These are phyloP conservation scores for Drosophila mercatorum DNA, from an alignment of 2,888 invertebrate genomes.

Conservation along the genomic window DNA sequence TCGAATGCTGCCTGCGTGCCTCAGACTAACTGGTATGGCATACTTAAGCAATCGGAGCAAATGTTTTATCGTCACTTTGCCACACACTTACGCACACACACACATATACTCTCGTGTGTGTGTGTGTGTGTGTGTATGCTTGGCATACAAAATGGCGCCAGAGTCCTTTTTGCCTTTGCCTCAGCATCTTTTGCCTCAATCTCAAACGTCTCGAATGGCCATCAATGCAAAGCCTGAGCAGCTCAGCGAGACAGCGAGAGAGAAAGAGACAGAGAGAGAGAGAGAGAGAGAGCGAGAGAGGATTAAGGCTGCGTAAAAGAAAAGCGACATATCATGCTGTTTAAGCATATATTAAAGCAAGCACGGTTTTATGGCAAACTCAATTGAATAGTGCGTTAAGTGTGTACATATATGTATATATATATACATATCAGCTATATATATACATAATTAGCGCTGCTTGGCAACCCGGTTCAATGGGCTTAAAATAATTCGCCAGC, in stretches of 20 bases:
- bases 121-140: conserved; percentile 37
- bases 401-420: conserved; percentile 25
- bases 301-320: background rate
- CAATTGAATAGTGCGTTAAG: conserved; percentile 62
- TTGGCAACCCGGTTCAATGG: conserved; percentile 58
- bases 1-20: conserved; percentile 37
- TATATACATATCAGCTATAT: background rate
- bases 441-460: conserved; percentile 61
- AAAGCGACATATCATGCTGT: conserved; percentile 26
- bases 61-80: conserved; percentile 76
- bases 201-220: conserved; percentile 65
- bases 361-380: conserved; percentile 42
- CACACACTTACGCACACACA: conserved; percentile 49
- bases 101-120: background rate
- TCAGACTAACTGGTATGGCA: conserved; percentile 50
- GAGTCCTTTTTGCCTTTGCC: conserved; percentile 51
- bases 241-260: background rate
- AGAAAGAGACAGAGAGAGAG: too few relatives aligned
- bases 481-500: conserved; percentile 52
- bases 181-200: conserved; percentile 41
- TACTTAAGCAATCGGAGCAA: conserved; percentile 76
- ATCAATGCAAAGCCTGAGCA: conserved; percentile 53
- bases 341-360: conserved; percentile 33
- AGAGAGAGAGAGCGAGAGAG: background rate
- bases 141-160: conserved; percentile 76